A percentile compares a stretch with the other conserved stretches of the same genome.
phyloP scores from a whole-genome alignment of 2,113 vertebrate species.

The Accipiter cooperii region DNA sequence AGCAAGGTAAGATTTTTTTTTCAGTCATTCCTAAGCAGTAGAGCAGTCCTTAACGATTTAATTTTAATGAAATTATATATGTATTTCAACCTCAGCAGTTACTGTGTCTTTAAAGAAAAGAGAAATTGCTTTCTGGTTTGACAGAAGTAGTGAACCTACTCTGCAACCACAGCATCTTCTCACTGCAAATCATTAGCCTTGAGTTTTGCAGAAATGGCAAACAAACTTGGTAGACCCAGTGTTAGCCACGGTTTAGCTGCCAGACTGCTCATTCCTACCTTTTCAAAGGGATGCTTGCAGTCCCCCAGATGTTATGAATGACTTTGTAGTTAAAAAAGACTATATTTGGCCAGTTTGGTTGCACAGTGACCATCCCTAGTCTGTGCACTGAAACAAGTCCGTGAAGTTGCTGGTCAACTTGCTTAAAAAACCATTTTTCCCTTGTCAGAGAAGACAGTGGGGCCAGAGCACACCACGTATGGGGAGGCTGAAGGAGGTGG shows the following conservation, averaged over 20 bases:
- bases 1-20: neutral
- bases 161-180: neutral
- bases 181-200: neutral
- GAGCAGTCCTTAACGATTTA: neutral
- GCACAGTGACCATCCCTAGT: neutral
- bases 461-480: neutral
- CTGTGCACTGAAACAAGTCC: neutral
- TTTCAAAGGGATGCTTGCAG: neutral
- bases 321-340: neutral
- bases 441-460: neutral
- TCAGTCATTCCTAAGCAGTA: neutral
- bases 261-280: neutral
- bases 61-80: neutral
- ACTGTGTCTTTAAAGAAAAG: neutral
- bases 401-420: neutral
- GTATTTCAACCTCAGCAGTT: neutral
- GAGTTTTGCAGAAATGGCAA: neutral
- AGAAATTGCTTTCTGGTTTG: neutral
- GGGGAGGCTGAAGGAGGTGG: neutral
- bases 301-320: neutral
- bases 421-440: neutral
- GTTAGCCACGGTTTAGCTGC: neutral
- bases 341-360: neutral
- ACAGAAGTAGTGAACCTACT: neutral
- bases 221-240: neutral